Evolutionary conservation across 1,140 invertebrate genomes (phyloP), one percentile per base, ranked within the genome.

Genomic region (Piezodorus guildinii): DNA sequence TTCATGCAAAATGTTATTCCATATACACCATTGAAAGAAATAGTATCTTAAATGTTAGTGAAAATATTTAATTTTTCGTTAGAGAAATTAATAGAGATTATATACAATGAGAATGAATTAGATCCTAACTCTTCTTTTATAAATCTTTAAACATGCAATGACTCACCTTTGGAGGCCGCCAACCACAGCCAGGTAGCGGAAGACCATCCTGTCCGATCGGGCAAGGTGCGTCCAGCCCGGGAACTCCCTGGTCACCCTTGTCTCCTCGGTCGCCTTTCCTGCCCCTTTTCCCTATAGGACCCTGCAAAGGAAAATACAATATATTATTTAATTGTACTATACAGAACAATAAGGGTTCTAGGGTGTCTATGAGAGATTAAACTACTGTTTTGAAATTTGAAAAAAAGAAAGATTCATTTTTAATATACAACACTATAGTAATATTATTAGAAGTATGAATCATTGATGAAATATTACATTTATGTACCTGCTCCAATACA

Each of bases 221-320:
- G 81, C 95, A 98, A 2, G 95, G 95, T 44, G 95, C 95, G 77
- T 98, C 95, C 66, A 98, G 76, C 64, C 95, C 95, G 16, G 94
- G 94, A 67, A 96, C 91, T 69, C 93, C 93, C 77, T 94, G 91
- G 72, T 96, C 93, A 62, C 94, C 94, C 78, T 94, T 93, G 70
- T 88, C 84, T 62, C 93, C 93, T 72, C 86, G 86, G 73, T 93
- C 89, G 63, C 94, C 94, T 77, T 89, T 90, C 68, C 87, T 82
- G 52, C 94, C 94, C 72, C 91, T 82, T 77, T 91, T 93, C 54
- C 94, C 94, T 62, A 81, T 76, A 56, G 85, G 85, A 54, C 93
- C 94, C 88, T 92, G 76, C n/a, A 65, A 68, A 52, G 30, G 46
- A 21, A 65, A 16, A 21, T 15, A 56, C 1, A 39, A 39, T 39